A percentile compares a stretch with the other conserved stretches of the same genome.
These are phyloP conservation scores for Hydractinia symbiolongicarpus DNA, from an alignment of 30 jellyfish, hydroid and myxozoan genomes.

Conservation along the genomic window DNA sequence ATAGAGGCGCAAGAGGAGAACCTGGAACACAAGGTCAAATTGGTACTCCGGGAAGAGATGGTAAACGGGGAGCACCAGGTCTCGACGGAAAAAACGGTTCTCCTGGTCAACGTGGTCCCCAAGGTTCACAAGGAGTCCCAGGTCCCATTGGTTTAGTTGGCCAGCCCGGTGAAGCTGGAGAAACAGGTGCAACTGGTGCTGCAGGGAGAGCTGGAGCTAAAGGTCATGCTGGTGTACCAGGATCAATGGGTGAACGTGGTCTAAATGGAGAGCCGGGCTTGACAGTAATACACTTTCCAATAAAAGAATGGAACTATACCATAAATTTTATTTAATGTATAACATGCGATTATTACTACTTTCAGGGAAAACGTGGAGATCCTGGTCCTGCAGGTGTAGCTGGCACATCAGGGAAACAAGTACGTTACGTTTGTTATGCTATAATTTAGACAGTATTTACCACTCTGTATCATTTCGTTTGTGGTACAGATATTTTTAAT, in stretches of 20 bases:
- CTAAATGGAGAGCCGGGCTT: conserved; percentile 12
- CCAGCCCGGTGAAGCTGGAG: conserved; percentile 15
- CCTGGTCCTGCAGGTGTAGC: conserved; percentile 74
- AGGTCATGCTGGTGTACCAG: conserved; percentile 21
- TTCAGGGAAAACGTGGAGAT: conserved; percentile 68
- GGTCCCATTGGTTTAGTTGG: conserved; percentile 27
- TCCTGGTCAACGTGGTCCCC: conserved; percentile 61
- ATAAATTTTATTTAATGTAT: background rate
- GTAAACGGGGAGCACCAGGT: conserved; percentile 35
- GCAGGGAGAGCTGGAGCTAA: conserved; percentile 22
- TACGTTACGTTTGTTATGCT: background rate
- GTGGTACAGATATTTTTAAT: background rate
- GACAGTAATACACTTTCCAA: background rate
- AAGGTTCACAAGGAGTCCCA: conserved; percentile 58
- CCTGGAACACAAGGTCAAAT: conserved; percentile 25
- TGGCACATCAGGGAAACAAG: conserved; percentile 32
- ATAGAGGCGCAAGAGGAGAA: conserved; percentile 30
- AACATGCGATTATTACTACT: background rate
- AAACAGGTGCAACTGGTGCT: conserved; percentile 7
- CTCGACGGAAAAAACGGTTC: conserved; percentile 29
- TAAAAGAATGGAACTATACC: too few relatives aligned
- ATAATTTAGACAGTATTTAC: background rate
- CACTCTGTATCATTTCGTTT: background rate
- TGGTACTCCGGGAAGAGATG: conserved; percentile 21
- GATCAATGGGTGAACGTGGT: conserved; percentile 20